A percentile compares a stretch with the other conserved stretches of the same genome.
These are phyloP conservation scores for Hesperia comma DNA, from an alignment of 2,888 invertebrate species.

Conservation along the genomic window DNA sequence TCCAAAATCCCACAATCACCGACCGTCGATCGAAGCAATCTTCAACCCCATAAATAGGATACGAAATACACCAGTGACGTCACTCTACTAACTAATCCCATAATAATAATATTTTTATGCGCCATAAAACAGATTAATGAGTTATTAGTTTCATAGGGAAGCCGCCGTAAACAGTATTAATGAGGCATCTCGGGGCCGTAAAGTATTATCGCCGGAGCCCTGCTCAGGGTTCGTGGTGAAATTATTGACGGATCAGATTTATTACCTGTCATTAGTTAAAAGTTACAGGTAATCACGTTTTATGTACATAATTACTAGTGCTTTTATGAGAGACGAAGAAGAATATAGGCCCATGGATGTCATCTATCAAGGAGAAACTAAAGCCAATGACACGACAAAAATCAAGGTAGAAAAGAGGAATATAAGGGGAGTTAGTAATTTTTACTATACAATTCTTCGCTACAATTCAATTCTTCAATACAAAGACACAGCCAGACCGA, in stretches of 20 bases:
- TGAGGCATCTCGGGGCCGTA: constrained; percentile 41
- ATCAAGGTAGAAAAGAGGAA: no score
- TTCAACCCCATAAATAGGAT: constrained; percentile 8
- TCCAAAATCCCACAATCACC: neutral
- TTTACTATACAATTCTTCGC: no score
- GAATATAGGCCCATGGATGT: no score
- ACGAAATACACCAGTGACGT: constrained; percentile 37
- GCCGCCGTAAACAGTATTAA: constrained; percentile 44
- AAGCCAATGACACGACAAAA: no score
- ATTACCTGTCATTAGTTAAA: neutral
- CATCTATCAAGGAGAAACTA: no score
- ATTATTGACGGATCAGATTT: constrained; percentile 10
- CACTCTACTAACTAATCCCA: constrained; percentile 26
- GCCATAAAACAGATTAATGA: constrained; percentile 49
- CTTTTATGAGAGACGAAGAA: no score
- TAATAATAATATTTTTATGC: constrained; percentile 47
- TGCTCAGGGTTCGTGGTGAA: constrained; percentile 10
- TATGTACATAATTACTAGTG: no score
- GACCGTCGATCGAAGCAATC: neutral
- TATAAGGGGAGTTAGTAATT: no score
- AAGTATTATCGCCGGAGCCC: constrained; percentile 41
- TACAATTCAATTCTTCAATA: no score
- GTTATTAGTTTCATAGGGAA: constrained; percentile 44
- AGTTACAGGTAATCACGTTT: neutral
- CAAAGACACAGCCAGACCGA: no score